These are phyloP conservation scores for Oryzias javanicus DNA, from an alignment of 2,113 vertebrate species.

Conservation along the genomic window DNA sequence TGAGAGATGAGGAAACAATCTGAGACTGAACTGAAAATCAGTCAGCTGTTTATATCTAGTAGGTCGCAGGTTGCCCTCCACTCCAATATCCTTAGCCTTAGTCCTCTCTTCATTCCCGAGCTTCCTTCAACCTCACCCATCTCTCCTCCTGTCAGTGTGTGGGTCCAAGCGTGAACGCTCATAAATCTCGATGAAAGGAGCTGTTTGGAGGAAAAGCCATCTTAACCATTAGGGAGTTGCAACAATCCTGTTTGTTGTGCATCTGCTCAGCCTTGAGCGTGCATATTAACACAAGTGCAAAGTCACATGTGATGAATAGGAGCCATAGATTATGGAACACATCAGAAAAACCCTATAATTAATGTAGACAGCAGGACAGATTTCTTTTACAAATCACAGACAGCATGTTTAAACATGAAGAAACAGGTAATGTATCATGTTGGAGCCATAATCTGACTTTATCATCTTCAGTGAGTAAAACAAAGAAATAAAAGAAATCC, in stretches of 20 bases:
- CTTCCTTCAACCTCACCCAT: constrained; percentile 36
- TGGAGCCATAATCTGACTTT: too few species aligned
- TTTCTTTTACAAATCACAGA: constrained; percentile 22
- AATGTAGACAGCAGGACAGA: constrained; percentile 45
- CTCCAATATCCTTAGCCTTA: constrained; percentile 41
- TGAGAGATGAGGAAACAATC: constrained; percentile 61
- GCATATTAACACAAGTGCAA: constrained; percentile 18
- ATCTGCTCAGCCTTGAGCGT: constrained; percentile 6
- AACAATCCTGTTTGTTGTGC: constrained; percentile 37
- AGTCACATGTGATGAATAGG: constrained; percentile 17
- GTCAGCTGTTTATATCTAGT: constrained; percentile 64
- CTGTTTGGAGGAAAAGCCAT: constrained; percentile 55
- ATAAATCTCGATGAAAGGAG: constrained; percentile 58
- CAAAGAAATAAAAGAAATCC: too few species aligned
- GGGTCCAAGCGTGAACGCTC: constrained; percentile 26
- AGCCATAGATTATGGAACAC: constrained; percentile 7
- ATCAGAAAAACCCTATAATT: constrained; percentile 32
- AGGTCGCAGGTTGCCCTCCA: constrained; percentile 49
- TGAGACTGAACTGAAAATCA: constrained; percentile 56
- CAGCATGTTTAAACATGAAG: too few species aligned
- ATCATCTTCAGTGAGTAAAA: too few species aligned
- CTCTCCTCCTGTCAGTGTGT: constrained; percentile 37
- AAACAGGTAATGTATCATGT: too few species aligned
- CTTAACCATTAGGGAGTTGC: constrained; percentile 52
- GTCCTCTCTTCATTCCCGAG: constrained; percentile 22